Conservation (phyloP, 2,113 vertebrate genomes). For the Ophthalmolycus amberensis region DNA sequence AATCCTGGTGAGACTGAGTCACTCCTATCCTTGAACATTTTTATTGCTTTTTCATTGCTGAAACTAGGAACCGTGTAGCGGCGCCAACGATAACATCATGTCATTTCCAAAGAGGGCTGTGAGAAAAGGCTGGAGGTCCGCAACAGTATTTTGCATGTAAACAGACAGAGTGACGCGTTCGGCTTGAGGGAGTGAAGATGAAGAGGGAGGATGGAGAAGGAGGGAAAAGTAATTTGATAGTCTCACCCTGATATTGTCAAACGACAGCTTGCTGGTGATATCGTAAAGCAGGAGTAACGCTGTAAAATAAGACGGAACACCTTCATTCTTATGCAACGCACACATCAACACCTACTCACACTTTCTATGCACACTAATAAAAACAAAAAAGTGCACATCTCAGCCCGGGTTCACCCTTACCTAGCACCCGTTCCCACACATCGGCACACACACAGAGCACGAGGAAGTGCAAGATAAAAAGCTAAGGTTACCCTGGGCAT, state of each 20-base stretch:
- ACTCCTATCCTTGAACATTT: constrained; percentile 51
- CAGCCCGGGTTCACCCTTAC: constrained; percentile 12
- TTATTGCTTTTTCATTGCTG: constrained; percentile 70
- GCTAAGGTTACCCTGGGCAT: constrained; percentile 91
- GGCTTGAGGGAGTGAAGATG: constrained; percentile 37
- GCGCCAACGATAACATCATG: constrained; percentile 42
- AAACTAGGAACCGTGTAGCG: constrained; percentile 39
- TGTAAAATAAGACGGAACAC: constrained; percentile 72
- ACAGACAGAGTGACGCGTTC: constrained; percentile 30
- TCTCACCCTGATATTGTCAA: constrained; percentile 96
- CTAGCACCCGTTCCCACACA: constrained; percentile 20
- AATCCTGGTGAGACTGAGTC: constrained; percentile 48
- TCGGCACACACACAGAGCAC: constrained; percentile 1
- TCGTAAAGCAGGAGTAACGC: constrained; percentile 96
- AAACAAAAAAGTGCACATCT: constrained; percentile 15
- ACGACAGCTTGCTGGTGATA: constrained; percentile 95
- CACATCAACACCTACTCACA: constrained; percentile 22
- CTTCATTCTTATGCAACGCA: constrained; percentile 34
- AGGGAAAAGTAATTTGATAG: constrained; percentile 17
- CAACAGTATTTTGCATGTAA: constrained; percentile 48
- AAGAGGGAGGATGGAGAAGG: constrained; percentile 6
- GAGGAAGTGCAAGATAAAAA: constrained; percentile 43
- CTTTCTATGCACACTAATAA: constrained; percentile 16
- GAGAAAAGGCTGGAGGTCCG: constrained; percentile 19
- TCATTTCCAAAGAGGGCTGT: constrained; percentile 36